Percentiles rank a stretch among this genome's conserved stretches.
phyloP scores from a whole-genome alignment of 2,888 invertebrate species.

The Eupeodes latifasciatus region DNA sequence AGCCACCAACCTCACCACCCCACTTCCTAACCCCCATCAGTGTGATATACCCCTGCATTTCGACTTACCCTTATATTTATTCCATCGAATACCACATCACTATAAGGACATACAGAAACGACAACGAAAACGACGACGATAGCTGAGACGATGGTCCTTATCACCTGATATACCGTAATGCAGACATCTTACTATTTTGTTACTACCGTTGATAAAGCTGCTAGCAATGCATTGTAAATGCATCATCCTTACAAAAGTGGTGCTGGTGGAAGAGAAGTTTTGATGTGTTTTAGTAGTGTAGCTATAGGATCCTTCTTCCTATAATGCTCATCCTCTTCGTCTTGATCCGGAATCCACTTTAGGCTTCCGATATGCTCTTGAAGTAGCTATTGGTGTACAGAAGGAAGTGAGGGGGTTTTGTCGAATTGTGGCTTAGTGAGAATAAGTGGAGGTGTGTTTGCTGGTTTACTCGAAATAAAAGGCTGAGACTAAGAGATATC shows the following conservation, averaged over 20 bases:
- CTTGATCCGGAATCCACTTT: slow-evolving; percentile 28
- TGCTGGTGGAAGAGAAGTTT: background rate
- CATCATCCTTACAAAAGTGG: slow-evolving; percentile 20
- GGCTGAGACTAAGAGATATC: background rate
- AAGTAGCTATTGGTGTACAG: background rate
- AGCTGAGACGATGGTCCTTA: slow-evolving; percentile 37
- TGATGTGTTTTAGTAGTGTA: background rate
- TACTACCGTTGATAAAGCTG: slow-evolving; percentile 39
- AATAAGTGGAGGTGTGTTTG: slow-evolving; percentile 43
- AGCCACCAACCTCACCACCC: slow-evolving; percentile 38
- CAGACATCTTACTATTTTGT: slow-evolving; percentile 66
- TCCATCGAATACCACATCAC: background rate
- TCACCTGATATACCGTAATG: slow-evolving; percentile 66
- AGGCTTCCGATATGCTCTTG: slow-evolving; percentile 30
- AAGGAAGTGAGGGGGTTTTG: background rate
- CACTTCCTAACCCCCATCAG: background rate
- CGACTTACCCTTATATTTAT: background rate
- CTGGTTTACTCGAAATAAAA: slow-evolving; percentile 30
- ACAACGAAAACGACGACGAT: background rate
- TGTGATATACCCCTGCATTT: slow-evolving; percentile 12
- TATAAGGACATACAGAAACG: background rate
- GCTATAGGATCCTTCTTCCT: background rate
- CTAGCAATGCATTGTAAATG: slow-evolving; percentile 42
- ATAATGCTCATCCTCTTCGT: slow-evolving; percentile 8
- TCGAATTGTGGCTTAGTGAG: slow-evolving; percentile 9